phyloP scores from a whole-genome alignment of 37 sponge, comb jelly and placozoan species.

The Cladorhizidae sp. region DNA sequence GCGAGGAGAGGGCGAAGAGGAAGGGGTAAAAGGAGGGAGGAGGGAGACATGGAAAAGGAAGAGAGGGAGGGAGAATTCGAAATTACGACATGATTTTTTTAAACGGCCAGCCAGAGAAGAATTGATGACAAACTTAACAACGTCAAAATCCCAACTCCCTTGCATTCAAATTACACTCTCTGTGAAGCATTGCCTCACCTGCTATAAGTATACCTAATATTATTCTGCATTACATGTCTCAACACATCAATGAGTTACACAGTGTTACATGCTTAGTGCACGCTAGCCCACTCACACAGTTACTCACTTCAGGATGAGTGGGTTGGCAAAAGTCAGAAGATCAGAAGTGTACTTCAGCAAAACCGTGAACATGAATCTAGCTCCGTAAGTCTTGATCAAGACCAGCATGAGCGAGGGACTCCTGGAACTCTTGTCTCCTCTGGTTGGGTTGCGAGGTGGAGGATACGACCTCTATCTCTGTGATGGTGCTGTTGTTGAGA shows the following conservation, averaged over 20 bases:
- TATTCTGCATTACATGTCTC: too few relatives aligned
- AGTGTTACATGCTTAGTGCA: too few relatives aligned
- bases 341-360: slow-evolving; percentile 73
- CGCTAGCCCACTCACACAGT: not conserved
- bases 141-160: too few relatives aligned
- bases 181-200: too few relatives aligned
- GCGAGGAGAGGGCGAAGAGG: not conserved
- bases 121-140: not conserved
- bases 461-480: not conserved
- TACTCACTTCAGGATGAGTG: slow-evolving; percentile 86
- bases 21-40: not conserved
- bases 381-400: slow-evolving; percentile 65
- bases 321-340: slow-evolving; percentile 73
- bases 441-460: not conserved
- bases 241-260: too few relatives aligned
- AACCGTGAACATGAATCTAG: slow-evolving; percentile 47
- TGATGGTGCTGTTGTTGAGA: not conserved
- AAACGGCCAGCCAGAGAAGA: too few relatives aligned
- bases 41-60: not conserved
- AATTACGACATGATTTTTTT: too few relatives aligned
- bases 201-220: too few relatives aligned
- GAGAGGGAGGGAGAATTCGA: not conserved
- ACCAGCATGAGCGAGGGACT: slow-evolving; percentile 66
- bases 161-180: too few relatives aligned
- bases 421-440: not conserved